Percentiles rank a stretch among this genome's conserved stretches.
phyloP scores from a whole-genome alignment of 1,140 invertebrate species.

The Yoshiicerus persimilis region DNA sequence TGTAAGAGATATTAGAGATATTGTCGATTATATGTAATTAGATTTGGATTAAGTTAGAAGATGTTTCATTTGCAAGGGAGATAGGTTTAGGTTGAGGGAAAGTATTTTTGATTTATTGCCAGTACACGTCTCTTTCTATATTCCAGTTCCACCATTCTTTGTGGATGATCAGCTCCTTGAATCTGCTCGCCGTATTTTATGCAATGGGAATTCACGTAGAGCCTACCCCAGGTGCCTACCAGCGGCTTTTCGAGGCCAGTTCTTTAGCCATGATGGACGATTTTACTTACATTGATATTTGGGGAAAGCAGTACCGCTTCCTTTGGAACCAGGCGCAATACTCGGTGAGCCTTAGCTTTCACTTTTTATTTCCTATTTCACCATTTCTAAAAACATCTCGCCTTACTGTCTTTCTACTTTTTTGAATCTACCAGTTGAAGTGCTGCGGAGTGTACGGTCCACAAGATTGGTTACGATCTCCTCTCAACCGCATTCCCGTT shows the following conservation, averaged over 20 bases:
- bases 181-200: background rate
- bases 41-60: background rate
- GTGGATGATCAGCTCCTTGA: background rate
- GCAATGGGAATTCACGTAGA: background rate
- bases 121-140: background rate
- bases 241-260: background rate
- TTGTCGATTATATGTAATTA: background rate
- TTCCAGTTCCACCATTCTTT: background rate
- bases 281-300: background rate
- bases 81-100: background rate
- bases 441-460: background rate
- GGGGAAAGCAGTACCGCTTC: background rate
- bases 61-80: background rate
- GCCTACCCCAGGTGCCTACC: background rate
- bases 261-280: background rate
- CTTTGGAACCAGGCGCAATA: background rate
- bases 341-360: background rate
- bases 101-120: background rate
- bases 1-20: background rate
- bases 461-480: background rate
- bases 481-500: background rate
- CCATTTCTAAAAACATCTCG: background rate
- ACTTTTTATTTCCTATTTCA: background rate
- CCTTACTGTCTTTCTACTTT: background rate
- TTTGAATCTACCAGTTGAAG: background rate